These are phyloP conservation scores for Syndactyla subalaris DNA, from an alignment of 2,797 vertebrate genomes.

Conservation along the genomic window DNA sequence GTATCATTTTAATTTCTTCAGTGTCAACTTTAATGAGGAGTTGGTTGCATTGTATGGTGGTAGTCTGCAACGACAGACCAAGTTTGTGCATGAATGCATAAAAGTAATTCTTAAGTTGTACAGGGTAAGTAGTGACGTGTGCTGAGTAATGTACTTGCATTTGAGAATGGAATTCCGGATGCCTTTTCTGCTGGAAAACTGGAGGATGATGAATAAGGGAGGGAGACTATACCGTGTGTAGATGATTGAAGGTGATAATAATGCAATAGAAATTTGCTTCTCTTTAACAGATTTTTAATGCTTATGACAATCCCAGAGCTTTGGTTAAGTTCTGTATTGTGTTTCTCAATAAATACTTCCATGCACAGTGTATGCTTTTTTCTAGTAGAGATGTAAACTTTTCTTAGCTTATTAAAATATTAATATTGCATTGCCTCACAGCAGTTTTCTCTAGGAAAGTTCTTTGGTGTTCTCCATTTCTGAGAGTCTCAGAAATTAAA, in stretches of 20 bases:
- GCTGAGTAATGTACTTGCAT: not conserved
- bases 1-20: conserved; percentile 95
- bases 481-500: not conserved
- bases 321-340: not conserved
- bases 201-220: not conserved
- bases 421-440: not conserved
- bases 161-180: not conserved
- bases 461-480: not conserved
- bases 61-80: conserved; percentile 89
- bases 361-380: not conserved
- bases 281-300: not conserved
- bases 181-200: not conserved
- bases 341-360: not conserved
- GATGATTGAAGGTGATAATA: not conserved
- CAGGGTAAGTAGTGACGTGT: conserved; percentile 78
- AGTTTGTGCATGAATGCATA: conserved; percentile 93
- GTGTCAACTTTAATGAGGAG: conserved; percentile 96
- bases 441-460: not conserved
- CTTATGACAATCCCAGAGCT: not conserved
- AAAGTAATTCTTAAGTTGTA: conserved; percentile 94
- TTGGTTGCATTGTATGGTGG: conserved; percentile 96
- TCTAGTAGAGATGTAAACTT: not conserved
- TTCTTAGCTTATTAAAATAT: not conserved
- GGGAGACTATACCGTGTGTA: not conserved
- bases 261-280: not conserved